Evolutionary conservation across 2,113 vertebrate genomes (phyloP).

Genomic region (Ardeotis arabs): DNA sequence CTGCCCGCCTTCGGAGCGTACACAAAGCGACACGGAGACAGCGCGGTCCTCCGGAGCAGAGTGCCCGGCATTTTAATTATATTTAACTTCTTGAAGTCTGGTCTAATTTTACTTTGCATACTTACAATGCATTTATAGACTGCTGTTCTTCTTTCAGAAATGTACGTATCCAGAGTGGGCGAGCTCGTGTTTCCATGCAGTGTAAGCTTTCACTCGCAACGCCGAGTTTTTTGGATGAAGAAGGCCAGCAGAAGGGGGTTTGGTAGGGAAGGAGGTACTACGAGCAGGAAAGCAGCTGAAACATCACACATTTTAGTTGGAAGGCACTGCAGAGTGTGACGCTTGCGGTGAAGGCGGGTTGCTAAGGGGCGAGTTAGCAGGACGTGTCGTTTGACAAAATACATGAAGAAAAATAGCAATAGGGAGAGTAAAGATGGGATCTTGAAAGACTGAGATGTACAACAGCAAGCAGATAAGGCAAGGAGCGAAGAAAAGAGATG

Average conservation of each 20-base stretch:
- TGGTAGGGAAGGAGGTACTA: not conserved
- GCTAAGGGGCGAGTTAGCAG: not conserved
- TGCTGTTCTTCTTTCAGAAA: not conserved
- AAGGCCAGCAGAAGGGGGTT: not conserved
- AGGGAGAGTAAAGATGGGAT: not conserved
- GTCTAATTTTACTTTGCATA: not conserved
- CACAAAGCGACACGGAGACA: not conserved
- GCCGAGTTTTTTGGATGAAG: not conserved
- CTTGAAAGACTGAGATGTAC: not conserved
- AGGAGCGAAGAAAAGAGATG: not conserved
- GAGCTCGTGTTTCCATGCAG: not conserved
- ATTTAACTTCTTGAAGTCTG: not conserved
- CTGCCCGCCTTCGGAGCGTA: not conserved
- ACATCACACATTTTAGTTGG: not conserved
- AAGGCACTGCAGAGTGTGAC: not conserved
- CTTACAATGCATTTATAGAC: not conserved
- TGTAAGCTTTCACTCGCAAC: not conserved
- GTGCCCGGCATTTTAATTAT: not conserved
- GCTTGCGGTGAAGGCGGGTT: not conserved
- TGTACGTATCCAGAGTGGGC: not conserved
- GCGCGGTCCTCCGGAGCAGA: accelerated
- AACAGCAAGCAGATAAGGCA: not conserved
- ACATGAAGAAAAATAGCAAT: not conserved
- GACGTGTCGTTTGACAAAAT: not conserved
- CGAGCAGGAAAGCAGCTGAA: not conserved